A percentile compares a stretch with the other conserved stretches of the same genome.
Evolutionary conservation across 2,797 vertebrate genomes (phyloP).

Genomic region (Ficedula albicollis): DNA sequence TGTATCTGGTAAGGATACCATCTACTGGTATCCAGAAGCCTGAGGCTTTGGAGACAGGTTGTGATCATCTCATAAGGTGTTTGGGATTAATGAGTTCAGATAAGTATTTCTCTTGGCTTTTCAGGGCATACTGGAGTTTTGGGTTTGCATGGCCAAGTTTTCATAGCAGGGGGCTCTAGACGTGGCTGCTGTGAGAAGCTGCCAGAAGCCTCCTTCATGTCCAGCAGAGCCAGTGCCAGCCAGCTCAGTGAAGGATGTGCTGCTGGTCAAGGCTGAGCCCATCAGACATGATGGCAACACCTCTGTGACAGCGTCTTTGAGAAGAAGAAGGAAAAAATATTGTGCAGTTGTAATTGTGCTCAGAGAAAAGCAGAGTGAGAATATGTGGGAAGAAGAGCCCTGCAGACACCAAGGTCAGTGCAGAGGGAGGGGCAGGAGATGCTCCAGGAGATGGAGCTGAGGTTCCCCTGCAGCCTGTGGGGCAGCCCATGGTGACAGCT

Average conservation of each 20-base stretch:
- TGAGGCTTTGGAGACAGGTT: not conserved
- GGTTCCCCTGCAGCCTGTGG: too few relatives aligned
- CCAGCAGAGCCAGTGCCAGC: not conserved
- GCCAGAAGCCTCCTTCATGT: not conserved
- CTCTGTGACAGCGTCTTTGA: not conserved
- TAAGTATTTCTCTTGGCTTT: not conserved
- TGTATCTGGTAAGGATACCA: not conserved
- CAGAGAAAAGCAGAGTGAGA: not conserved
- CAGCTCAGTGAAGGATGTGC: not conserved
- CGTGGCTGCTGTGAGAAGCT: not conserved
- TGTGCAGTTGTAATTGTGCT: not conserved
- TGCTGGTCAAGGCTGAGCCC: not conserved
- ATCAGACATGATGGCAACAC: not conserved
- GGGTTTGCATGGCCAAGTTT: not conserved
- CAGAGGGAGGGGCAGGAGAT: not conserved
- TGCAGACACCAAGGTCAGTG: not conserved
- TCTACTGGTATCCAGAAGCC: not conserved
- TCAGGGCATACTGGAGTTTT: not conserved
- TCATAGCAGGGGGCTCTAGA: rapidly evolving
- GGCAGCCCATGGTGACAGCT: not conserved
- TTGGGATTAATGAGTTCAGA: not conserved
- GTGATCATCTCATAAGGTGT: not conserved
- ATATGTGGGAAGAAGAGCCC: not conserved
- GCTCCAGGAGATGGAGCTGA: not conserved
- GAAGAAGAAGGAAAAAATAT: not conserved